Evolutionary conservation across 2,888 invertebrate genomes (phyloP), one percentile per base, ranked within the genome.

Genomic region (Machimus rusticus): DNA sequence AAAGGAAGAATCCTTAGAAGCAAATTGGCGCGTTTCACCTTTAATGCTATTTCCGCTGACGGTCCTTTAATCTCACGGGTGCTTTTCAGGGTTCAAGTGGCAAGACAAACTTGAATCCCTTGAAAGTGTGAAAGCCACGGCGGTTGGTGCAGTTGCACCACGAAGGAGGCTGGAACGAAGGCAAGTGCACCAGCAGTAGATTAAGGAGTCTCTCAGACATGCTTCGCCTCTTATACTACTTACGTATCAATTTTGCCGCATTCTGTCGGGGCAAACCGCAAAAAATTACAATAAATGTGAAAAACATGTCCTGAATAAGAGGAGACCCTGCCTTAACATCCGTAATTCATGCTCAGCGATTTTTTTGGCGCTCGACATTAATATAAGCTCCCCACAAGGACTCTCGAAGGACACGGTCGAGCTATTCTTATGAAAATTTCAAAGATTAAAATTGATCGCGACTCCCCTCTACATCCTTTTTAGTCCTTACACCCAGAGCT

Each of bases 21-120:
- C 6, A 66, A 66, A 66, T 66, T 66, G 66, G 66, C 43, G 78
- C 39, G 31, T 79, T 51, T 51, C 79, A 28, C 28, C 23, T 51
- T 79, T 79, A 79, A 51, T 79, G 51, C 79, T 79, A 79, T 79
- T 79, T 79, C 51, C 46, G 79, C 51, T 28, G 51, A 51, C 16
- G n/a, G 51, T 46, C 23, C 79, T 46, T 79, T 46, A 79, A 79
- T 79, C 79, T 79, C 51, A 28, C 51, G 79, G 16, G 14, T 23
- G 51, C 46, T 79, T 79, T 79, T 79, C 51, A 79, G 51, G 51
- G 79, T 79, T 79, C 79, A 79, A 79, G 79, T 79, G 79, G 79
- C 31, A 51, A 51, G 51, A 51, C 51, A 79, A 79, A 79, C 79
- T 79, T 79, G 79, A 28, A 79, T 28, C 46, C 31, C 16, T 43